Percentiles rank a stretch among this genome's conserved stretches.
Evolutionary conservation across 2,113 vertebrate genomes (phyloP).

Genomic region (Lampris incognitus): DNA sequence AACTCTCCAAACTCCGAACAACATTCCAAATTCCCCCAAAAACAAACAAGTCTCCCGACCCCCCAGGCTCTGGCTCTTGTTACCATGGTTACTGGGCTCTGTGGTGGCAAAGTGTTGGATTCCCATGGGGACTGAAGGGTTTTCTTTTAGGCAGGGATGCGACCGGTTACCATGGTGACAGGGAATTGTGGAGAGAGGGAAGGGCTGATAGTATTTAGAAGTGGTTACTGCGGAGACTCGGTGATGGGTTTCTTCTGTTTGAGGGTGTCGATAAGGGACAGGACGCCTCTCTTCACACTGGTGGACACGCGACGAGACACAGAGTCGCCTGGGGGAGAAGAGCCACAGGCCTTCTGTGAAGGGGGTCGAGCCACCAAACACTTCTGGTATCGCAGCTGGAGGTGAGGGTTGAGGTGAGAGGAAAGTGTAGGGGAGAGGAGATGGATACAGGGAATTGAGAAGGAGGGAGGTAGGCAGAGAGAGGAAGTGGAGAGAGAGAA

Average conservation of each 20-base stretch:
- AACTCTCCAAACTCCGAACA: conserved; percentile 21
- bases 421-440: conserved; percentile 16
- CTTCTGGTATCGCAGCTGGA: conserved; percentile 96
- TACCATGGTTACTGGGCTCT: conserved; percentile 56
- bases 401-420: neutral
- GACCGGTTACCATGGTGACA: conserved; percentile 64
- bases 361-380: conserved; percentile 96
- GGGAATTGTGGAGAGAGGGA: conserved; percentile 67
- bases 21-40: conserved; percentile 45
- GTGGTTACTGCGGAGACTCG: conserved; percentile 87
- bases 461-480: neutral
- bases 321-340: conserved; percentile 91
- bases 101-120: conserved; percentile 23
- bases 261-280: conserved; percentile 98
- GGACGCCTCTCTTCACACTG: conserved; percentile 94
- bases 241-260: conserved; percentile 96
- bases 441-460: neutral
- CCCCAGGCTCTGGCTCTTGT: conserved; percentile 33
- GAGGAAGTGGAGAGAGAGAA: neutral
- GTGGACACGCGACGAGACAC: conserved; percentile 95
- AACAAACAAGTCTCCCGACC: conserved; percentile 21
- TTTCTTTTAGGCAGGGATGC: conserved; percentile 40
- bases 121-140: neutral
- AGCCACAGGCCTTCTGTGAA: conserved; percentile 90
- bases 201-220: conserved; percentile 45